Percentiles rank a stretch among this genome's conserved stretches.
These are phyloP conservation scores for Drosophila picticornis DNA, from an alignment of 2,888 invertebrate species.

Conservation along the genomic window DNA sequence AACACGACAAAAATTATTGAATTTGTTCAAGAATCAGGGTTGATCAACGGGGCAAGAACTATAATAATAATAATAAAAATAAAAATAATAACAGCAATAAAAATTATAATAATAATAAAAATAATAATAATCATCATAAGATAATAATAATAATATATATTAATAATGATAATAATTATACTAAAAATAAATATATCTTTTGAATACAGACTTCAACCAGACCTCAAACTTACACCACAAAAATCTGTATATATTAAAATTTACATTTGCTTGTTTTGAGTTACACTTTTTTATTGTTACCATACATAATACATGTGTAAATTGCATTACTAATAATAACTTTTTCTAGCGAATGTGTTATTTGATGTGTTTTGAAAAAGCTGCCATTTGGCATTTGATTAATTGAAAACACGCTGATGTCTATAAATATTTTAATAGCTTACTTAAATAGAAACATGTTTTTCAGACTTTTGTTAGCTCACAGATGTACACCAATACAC, in stretches of 20 bases:
- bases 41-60: too few species aligned
- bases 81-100: too few species aligned
- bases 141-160: too few species aligned
- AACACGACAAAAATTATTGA: background rate
- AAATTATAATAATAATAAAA: too few species aligned
- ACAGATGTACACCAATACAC: conserved; percentile 20
- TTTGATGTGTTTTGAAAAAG: conserved; percentile 13
- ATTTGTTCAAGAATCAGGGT: fast-evolving
- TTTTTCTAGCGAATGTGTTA: background rate
- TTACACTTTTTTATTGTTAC: background rate
- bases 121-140: too few species aligned
- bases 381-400: conserved; percentile 43
- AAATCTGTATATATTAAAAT: background rate
- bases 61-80: too few species aligned
- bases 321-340: background rate
- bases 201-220: background rate
- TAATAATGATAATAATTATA: too few species aligned
- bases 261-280: background rate
- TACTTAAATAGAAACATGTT: conserved; percentile 78
- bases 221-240: background rate
- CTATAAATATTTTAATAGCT: conserved; percentile 76
- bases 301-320: background rate
- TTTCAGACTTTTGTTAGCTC: conserved; percentile 77
- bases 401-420: conserved; percentile 49
- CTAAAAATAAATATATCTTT: background rate